Conservation (phyloP, 2,888 invertebrate genomes). For the Hedychridium roseum region DNA sequence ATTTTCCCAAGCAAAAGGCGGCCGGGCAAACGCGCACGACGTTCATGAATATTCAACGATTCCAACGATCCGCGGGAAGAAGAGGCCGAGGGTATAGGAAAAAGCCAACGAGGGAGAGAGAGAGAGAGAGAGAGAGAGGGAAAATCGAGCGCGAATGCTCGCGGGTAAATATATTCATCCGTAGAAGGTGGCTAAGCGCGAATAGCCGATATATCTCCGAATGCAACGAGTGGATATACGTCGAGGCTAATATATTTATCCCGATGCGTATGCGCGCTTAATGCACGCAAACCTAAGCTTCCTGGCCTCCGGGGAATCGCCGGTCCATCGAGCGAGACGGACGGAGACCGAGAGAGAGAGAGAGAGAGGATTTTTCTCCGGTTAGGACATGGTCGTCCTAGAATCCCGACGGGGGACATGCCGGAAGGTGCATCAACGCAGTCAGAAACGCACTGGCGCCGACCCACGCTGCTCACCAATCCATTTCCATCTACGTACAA, state of each 20-base stretch:
- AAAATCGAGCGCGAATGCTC: constrained; percentile 2
- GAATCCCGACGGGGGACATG: constrained; percentile 8
- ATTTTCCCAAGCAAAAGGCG: constrained; percentile 11
- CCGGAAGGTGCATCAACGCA: background rate
- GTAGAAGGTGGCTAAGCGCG: constrained; percentile 22
- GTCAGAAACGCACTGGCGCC: too few species aligned
- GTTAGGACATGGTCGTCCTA: constrained; percentile 8
- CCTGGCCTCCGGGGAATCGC: too few species aligned
- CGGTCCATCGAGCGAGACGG: constrained; percentile 7
- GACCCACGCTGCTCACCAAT: too few species aligned
- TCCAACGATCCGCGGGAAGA: background rate
- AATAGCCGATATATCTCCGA: constrained; percentile 29
- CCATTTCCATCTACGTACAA: too few species aligned
- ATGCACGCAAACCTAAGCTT: constrained; percentile 4
- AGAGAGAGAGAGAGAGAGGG: constrained; percentile 5
- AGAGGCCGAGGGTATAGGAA: background rate
- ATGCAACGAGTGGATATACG: constrained; percentile 19
- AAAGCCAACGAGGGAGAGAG: constrained; percentile 6
- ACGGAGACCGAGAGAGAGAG: constrained; percentile 5
- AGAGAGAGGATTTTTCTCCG: too few species aligned
- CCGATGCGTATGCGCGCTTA: constrained; percentile 13
- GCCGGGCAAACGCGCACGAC: constrained; percentile 6
- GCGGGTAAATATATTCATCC: constrained; percentile 29
- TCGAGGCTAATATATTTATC: constrained; percentile 32
- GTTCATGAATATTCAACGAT: constrained; percentile 33